Conservation (phyloP, 2,113 vertebrate species). For the Laticauda laticaudata region DNA sequence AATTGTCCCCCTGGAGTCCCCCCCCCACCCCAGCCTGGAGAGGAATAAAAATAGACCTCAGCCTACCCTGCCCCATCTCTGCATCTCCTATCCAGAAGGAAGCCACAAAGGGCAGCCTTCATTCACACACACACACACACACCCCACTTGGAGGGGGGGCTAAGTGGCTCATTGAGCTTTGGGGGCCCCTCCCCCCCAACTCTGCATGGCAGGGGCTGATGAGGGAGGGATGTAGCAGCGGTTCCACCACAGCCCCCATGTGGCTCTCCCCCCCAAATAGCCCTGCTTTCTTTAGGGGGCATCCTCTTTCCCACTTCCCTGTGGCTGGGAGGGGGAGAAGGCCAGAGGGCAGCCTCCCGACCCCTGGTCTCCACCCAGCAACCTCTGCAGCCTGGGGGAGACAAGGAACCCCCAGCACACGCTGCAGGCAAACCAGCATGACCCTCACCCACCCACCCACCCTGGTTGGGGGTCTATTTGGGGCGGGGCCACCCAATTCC, state of each 20-base stretch:
- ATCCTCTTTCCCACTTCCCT: neutral
- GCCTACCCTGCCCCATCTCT: neutral
- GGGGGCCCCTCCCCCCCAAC: neutral
- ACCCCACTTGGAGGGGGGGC: neutral
- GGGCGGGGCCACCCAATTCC: neutral
- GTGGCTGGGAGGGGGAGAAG: neutral
- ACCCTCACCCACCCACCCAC: neutral
- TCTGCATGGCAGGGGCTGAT: neutral
- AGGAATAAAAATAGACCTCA: conserved; percentile 55
- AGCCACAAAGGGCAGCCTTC: neutral
- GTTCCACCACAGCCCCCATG: neutral
- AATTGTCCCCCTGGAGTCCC: neutral
- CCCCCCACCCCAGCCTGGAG: neutral
- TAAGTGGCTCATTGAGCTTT: fast-evolving
- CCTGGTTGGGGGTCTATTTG: neutral
- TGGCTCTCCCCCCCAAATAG: neutral
- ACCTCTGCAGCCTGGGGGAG: neutral
- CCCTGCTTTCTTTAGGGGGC: neutral
- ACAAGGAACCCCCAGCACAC: neutral
- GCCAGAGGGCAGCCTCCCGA: neutral
- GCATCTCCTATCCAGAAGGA: neutral
- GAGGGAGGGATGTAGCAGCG: neutral
- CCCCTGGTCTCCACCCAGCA: neutral
- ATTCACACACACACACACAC: neutral
- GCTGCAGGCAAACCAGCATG: neutral